Evolutionary conservation across 1,140 invertebrate species (phyloP), one percentile per base, ranked within the genome.

Genomic region (Drosophila murphyi): DNA sequence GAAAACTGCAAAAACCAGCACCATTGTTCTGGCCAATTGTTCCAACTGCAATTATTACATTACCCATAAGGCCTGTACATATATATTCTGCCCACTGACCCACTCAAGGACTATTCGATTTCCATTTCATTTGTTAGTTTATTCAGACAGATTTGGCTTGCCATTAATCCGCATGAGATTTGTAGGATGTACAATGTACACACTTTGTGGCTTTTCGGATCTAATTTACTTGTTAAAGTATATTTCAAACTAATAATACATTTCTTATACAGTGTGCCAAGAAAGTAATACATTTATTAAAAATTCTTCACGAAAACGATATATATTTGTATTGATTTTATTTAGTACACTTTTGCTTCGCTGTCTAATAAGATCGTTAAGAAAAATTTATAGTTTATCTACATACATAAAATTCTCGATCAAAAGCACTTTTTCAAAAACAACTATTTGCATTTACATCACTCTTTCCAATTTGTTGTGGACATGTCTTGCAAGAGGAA

Each of bases 151-250:
- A 85, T 77, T 80, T 68, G 64, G 51, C 37, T 48, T 70, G 60
- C 76, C 51, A 67, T 59, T 86, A 85, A 86, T 78, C 78, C 82
- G 64, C 61, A 74, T 47, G 64, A 67, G 78, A 67, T 76, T 82
- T 73, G 60, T 68, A 72, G 52, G 67, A 35, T 43, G n/a, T n/a
- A 0, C 39, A 5, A 43, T 4, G 34, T 5, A 34, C 34, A 34
- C 2, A 41, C 28, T 47, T 48, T 41, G 55, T 43, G 52, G 52
- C 80, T 51, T 52, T 82, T 82, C 78, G 82, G 80, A 82, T 82
- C 75, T 79, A 72, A 80, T 83, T 79, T 85, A 73, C 55, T 61
- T 72, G 80, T 64, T 73, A 55, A n/a, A 35, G 10, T 43, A 43
- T 43, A 43, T 43, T 48, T 7, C 34, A 32, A 41, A 37, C 32